phyloP scores from a whole-genome alignment of 2,888 invertebrate species.

The Rhyacophila evoluta region DNA sequence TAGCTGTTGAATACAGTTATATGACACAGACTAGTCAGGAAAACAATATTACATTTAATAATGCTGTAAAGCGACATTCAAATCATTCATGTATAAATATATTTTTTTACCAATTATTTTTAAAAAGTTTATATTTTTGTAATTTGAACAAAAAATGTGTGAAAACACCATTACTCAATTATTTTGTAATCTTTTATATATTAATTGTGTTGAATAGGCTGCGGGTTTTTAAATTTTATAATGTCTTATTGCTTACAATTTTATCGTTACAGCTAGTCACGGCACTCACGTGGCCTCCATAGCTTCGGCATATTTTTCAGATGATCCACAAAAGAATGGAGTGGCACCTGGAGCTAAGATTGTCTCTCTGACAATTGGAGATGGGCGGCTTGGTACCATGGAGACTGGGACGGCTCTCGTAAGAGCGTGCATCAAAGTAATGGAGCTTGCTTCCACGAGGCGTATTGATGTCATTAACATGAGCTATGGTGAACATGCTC shows the following conservation, averaged over 20 bases:
- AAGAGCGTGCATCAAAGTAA: conserved; percentile 90
- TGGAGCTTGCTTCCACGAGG: conserved; percentile 75
- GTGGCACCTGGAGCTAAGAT: conserved; percentile 97
- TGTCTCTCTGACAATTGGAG: conserved; percentile 93
- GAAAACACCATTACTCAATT: too few relatives aligned
- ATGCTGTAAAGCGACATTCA: too few relatives aligned
- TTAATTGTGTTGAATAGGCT: too few relatives aligned
- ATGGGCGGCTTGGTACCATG: conserved; percentile 92
- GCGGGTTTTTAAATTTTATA: background rate
- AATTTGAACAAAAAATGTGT: too few relatives aligned
- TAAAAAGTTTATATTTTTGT: too few relatives aligned
- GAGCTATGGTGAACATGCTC: conserved; percentile 97
- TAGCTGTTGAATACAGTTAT: too few relatives aligned
- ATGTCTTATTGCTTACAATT: too few relatives aligned
- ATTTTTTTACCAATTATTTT: too few relatives aligned
- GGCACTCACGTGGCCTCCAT: conserved; percentile 99
- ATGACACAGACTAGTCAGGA: too few relatives aligned
- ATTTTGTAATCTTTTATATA: too few relatives aligned
- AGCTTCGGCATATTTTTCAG: conserved; percentile 90
- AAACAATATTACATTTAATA: too few relatives aligned
- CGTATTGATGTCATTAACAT: conserved; percentile 94
- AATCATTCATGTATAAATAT: too few relatives aligned
- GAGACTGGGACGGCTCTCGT: conserved; percentile 96
- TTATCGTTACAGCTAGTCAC: conserved; percentile 89
- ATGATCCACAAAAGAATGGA: conserved; percentile 90